Percentiles rank a stretch among this genome's conserved stretches.
Evolutionary conservation across 1,140 invertebrate species (phyloP).

Genomic region (Drosophila littoralis): DNA sequence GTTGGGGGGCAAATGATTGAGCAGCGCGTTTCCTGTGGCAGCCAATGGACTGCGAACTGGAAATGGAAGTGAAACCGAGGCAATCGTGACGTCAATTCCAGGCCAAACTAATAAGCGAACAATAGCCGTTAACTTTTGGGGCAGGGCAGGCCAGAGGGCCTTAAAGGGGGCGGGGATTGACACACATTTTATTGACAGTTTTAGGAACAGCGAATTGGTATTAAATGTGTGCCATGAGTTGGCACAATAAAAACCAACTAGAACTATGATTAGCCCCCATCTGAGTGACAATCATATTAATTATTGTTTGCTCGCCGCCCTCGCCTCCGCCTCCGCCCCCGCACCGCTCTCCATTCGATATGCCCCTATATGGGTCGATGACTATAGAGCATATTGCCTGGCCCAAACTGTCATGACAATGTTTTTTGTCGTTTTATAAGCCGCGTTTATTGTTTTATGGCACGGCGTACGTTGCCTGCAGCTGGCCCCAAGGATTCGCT

Average conservation of each 20-base stretch:
- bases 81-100: conserved; percentile 43
- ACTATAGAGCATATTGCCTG: conserved; percentile 6
- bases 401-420: conserved; percentile 45
- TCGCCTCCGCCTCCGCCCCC: background rate
- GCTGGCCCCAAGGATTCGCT: conserved; percentile 54
- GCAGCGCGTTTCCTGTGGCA: conserved; percentile 33
- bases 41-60: conserved; percentile 22
- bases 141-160: too few relatives aligned
- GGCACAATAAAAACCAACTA: conserved; percentile 30
- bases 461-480: conserved; percentile 46
- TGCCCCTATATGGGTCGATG: conserved; percentile 17
- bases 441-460: conserved; percentile 77
- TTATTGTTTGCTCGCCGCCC: conserved; percentile 15
- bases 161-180: conserved; percentile 6
- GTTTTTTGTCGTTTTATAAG: conserved; percentile 51
- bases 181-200: conserved; percentile 51
- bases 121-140: background rate
- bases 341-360: background rate
- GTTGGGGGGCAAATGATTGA: conserved; percentile 21
- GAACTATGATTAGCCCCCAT: conserved; percentile 38
- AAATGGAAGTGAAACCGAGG: conserved; percentile 45
- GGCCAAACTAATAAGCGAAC: conserved; percentile 46
- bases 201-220: conserved; percentile 28
- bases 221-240: conserved; percentile 53
- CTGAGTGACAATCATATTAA: conserved; percentile 49